Percentiles rank a stretch among this genome's conserved stretches.
These are phyloP conservation scores for Steromphala cineraria DNA, from an alignment of 2,888 invertebrate genomes.

Conservation along the genomic window DNA sequence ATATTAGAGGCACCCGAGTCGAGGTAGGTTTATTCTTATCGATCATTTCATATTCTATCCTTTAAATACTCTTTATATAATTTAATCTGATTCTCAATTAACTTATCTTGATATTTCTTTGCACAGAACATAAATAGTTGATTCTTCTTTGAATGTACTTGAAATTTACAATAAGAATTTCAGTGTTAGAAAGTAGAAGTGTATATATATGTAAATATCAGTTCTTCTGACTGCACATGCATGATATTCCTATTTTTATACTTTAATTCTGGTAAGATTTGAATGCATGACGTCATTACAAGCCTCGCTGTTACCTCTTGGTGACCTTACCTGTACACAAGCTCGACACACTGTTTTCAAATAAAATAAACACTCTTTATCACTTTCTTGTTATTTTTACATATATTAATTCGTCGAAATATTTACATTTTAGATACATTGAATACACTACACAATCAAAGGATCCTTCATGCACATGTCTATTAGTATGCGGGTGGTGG, in stretches of 20 bases:
- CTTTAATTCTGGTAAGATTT: background rate
- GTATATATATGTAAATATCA: conserved; percentile 6
- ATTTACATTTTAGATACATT: too few species aligned
- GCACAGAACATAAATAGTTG: too few species aligned
- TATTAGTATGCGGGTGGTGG: too few species aligned
- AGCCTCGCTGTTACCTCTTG: background rate
- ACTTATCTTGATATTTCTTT: background rate
- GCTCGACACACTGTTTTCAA: background rate
- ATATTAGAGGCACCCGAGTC: too few species aligned
- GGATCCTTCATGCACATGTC: too few species aligned
- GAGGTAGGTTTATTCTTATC: too few species aligned
- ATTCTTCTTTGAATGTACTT: background rate
- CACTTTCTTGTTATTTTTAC: background rate
- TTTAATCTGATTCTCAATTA: background rate
- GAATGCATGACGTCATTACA: background rate
- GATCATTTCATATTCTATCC: background rate
- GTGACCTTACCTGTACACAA: background rate
- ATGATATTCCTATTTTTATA: conserved; percentile 10
- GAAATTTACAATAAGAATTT: too few species aligned
- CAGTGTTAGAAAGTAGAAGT: background rate
- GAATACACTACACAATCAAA: too few species aligned
- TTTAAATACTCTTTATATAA: background rate
- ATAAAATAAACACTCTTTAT: background rate
- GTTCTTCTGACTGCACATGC: background rate
- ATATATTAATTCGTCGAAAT: background rate